Evolutionary conservation across 2,888 invertebrate species (phyloP).

Genomic region (Phaonia tiefii): DNA sequence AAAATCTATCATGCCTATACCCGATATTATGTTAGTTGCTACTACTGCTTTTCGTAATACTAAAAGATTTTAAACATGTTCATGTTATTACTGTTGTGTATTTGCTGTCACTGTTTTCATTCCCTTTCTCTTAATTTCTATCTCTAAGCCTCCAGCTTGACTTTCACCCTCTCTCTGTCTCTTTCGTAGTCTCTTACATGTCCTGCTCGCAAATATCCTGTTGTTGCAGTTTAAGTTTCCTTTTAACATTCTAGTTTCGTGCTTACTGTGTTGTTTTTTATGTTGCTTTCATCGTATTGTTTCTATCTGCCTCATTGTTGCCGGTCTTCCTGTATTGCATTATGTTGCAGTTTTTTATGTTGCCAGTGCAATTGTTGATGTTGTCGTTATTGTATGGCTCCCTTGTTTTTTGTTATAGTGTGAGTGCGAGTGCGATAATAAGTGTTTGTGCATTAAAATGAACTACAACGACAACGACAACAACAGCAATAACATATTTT

Average conservation of each 20-base stretch:
- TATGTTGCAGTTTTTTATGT: slow-evolving; percentile 40
- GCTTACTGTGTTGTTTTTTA: background rate
- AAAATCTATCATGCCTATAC: too few species aligned
- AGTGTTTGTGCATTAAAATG: slow-evolving; percentile 68
- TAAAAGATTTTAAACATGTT: slow-evolving; percentile 54
- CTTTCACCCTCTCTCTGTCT: slow-evolving; percentile 15
- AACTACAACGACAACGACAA: slow-evolving; percentile 68
- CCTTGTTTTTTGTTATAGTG: slow-evolving; percentile 33
- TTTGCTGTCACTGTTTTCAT: slow-evolving; percentile 13
- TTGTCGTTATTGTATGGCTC: background rate
- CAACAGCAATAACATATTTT: slow-evolving; percentile 20
- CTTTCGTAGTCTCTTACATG: too few species aligned
- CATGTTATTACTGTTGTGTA: slow-evolving; percentile 51
- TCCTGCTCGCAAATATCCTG: slow-evolving; percentile 49
- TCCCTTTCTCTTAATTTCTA: too few species aligned
- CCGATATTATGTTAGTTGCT: too few species aligned
- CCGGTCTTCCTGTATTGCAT: slow-evolving; percentile 49
- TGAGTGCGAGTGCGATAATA: slow-evolving; percentile 56
- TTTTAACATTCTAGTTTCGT: slow-evolving; percentile 41
- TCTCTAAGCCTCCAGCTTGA: too few species aligned
- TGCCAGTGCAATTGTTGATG: slow-evolving; percentile 15
- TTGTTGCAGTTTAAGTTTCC: slow-evolving; percentile 63
- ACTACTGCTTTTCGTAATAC: slow-evolving; percentile 47
- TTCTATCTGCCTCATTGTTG: background rate
- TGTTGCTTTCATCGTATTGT: background rate